Evolutionary conservation across 92 coral and sea anemone species (phyloP).

Genomic region (Blastomussa wellsi): DNA sequence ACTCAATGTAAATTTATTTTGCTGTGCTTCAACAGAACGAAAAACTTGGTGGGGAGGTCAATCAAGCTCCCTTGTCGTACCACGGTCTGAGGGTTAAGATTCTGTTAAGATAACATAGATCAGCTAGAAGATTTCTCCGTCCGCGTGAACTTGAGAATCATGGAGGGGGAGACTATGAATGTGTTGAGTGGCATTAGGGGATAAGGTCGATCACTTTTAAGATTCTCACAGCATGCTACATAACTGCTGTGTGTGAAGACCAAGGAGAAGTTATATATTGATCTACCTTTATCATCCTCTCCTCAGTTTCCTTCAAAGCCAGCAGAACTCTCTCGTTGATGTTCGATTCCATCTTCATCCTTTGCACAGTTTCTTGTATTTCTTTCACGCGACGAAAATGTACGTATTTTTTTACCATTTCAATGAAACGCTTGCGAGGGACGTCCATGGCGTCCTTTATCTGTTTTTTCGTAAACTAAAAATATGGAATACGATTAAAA

Average conservation of each 20-base stretch:
- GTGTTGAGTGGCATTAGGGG: too few relatives aligned
- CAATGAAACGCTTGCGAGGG: slow-evolving; percentile 77
- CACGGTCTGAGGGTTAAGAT: too few relatives aligned
- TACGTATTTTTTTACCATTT: slow-evolving; percentile 73
- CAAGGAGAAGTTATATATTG: not conserved
- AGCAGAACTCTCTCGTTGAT: slow-evolving; percentile 57
- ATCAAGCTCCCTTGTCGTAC: too few relatives aligned
- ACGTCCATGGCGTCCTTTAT: slow-evolving; percentile 80
- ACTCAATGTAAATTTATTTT: too few relatives aligned
- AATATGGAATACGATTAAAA: not conserved
- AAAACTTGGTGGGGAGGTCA: too few relatives aligned
- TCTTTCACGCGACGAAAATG: slow-evolving; percentile 75
- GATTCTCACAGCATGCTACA: not conserved
- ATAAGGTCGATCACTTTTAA: too few relatives aligned
- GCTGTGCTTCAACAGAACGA: too few relatives aligned
- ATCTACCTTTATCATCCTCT: slow-evolving; percentile 68
- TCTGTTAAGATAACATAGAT: too few relatives aligned
- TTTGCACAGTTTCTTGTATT: slow-evolving; percentile 68
- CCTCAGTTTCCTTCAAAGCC: slow-evolving; percentile 67
- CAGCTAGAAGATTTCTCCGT: too few relatives aligned
- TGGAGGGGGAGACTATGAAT: too few relatives aligned
- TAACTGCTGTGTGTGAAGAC: too few relatives aligned
- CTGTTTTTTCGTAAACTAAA: slow-evolving; percentile 72
- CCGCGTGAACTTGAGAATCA: too few relatives aligned
- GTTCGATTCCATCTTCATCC: slow-evolving; percentile 53